phyloP scores from a whole-genome alignment of 2,888 invertebrate genomes.

The Amiota minor region DNA sequence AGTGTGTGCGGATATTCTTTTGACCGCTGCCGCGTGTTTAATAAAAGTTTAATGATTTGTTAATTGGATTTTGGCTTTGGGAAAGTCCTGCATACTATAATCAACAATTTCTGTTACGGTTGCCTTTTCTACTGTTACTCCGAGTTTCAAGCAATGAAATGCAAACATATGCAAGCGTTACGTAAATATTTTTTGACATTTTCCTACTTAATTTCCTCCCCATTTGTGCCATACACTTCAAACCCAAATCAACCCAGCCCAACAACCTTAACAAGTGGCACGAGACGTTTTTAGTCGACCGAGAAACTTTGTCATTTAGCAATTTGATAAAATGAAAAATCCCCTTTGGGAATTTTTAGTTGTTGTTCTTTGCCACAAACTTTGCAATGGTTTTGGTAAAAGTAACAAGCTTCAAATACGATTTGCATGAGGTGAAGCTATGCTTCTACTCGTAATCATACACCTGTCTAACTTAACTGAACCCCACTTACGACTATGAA shows the following conservation, averaged over 20 bases:
- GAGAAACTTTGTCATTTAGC: slow-evolving; percentile 25
- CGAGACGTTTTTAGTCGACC: not conserved
- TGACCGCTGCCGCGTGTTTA: slow-evolving; percentile 64
- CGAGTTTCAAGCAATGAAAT: not conserved
- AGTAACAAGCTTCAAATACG: not conserved
- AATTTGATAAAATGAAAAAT: slow-evolving; percentile 56
- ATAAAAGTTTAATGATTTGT: slow-evolving; percentile 74
- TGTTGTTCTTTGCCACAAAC: not conserved
- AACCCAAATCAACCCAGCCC: not conserved
- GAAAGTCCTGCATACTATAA: slow-evolving; percentile 35
- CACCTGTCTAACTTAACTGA: not conserved
- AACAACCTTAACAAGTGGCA: too few relatives aligned
- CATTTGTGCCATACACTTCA: not conserved
- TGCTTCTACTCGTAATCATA: too few relatives aligned
- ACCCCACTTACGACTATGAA: not conserved
- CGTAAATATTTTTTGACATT: slow-evolving; percentile 16
- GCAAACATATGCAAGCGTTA: slow-evolving; percentile 14
- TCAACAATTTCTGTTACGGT: not conserved
- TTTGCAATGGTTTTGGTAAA: not conserved
- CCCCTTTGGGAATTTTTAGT: slow-evolving; percentile 51
- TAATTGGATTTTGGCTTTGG: slow-evolving; percentile 73
- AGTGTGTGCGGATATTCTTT: slow-evolving; percentile 29
- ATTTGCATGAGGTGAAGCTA: slow-evolving; percentile 22
- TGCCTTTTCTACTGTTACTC: not conserved
- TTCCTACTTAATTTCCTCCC: not conserved